phyloP scores from a whole-genome alignment of 1,140 invertebrate genomes.

The Agrilus planipennis region DNA sequence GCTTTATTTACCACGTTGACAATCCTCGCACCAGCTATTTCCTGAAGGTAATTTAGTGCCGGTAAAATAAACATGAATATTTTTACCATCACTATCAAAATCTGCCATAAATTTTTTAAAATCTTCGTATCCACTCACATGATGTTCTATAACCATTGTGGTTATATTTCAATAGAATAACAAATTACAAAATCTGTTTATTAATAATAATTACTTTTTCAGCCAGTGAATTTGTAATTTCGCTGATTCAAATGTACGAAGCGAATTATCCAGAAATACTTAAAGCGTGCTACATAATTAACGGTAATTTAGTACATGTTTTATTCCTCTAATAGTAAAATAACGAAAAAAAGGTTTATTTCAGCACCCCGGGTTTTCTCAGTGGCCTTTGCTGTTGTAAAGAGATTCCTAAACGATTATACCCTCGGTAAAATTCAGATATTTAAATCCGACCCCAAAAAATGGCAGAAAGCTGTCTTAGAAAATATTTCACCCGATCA shows the following conservation, averaged over 20 bases:
- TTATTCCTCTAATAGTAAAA: background rate
- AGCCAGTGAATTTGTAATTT: constrained; percentile 73
- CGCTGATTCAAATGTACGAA: constrained; percentile 72
- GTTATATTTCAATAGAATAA: no score
- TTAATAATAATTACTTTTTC: no score
- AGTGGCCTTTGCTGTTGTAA: constrained; percentile 74
- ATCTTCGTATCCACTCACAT: constrained; percentile 44
- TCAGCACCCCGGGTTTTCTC: constrained; percentile 78
- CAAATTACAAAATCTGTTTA: no score
- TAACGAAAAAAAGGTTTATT: constrained; percentile 21
- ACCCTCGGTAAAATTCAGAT: constrained; percentile 84
- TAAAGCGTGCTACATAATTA: constrained; percentile 74
- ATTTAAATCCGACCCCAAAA: constrained; percentile 56
- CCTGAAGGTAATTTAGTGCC: constrained; percentile 53
- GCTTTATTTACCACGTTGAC: constrained; percentile 46
- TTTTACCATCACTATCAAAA: constrained; percentile 33
- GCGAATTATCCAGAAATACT: constrained; percentile 81
- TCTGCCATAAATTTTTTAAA: constrained; percentile 42
- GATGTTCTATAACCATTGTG: constrained; percentile 44
- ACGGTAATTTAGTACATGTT: constrained; percentile 48
- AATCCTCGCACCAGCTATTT: constrained; percentile 64
- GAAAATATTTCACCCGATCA: constrained; percentile 53
- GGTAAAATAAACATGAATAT: constrained; percentile 50
- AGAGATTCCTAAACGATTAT: constrained; percentile 81
- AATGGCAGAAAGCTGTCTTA: constrained; percentile 65